Percentiles rank a stretch among this genome's conserved stretches.
These are phyloP conservation scores for Rhinolophus sinicus DNA, from an alignment of 2,113 vertebrate species.

Conservation along the genomic window DNA sequence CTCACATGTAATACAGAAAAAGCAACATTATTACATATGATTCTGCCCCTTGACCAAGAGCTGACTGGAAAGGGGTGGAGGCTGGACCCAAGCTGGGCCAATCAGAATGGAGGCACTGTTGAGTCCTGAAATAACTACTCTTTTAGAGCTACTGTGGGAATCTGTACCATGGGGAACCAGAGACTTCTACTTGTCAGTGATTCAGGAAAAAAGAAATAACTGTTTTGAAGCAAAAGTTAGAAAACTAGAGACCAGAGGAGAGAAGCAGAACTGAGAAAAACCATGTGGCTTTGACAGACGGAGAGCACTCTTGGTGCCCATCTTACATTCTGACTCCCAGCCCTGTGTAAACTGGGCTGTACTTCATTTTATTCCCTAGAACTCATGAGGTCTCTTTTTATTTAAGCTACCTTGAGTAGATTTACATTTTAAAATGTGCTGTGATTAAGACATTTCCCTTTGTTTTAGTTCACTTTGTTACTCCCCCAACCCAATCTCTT, in stretches of 20 bases:
- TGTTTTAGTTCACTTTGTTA: too few species aligned
- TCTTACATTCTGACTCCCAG: too few species aligned
- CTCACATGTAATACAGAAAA: neutral
- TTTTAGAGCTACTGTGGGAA: neutral
- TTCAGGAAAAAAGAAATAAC: neutral
- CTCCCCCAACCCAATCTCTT: too few species aligned
- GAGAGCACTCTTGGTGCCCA: too few species aligned
- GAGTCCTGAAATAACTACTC: neutral
- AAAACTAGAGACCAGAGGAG: neutral
- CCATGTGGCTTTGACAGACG: neutral
- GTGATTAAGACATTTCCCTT: too few species aligned
- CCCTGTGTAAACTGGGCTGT: too few species aligned
- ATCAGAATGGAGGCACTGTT: neutral
- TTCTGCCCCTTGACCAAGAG: neutral
- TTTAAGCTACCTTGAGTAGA: too few species aligned
- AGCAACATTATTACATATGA: neutral
- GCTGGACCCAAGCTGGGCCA: neutral
- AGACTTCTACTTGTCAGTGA: neutral
- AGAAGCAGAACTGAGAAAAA: neutral
- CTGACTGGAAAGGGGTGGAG: neutral
- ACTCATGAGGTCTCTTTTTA: too few species aligned
- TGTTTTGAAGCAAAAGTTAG: neutral
- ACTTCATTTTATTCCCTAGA: too few species aligned
- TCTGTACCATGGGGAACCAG: neutral
- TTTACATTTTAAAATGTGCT: too few species aligned